Base-by-base conservation (phyloP, 2,113 vertebrate genomes). In the Egretta garzetta region DNA sequence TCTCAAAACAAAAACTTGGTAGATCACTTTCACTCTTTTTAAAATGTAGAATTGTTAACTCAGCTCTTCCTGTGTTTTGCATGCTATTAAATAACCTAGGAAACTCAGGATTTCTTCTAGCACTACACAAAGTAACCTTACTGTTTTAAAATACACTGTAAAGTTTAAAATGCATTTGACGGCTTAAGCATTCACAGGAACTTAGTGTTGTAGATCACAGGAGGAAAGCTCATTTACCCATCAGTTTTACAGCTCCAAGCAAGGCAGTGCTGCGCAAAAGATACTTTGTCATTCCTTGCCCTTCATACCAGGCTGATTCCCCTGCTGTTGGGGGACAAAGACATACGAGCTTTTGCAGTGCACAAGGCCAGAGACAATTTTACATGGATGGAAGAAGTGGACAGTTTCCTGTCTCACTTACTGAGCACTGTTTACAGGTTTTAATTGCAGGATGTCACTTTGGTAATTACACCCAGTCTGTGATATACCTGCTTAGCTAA, bases 131-230 rank as follows among this genome's bases (percentile, higher is more conserved):
- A 86, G 14, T 73, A 79, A 81, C 60, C 28, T 88, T 33, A 74
- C 35, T 41, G 10, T 47, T 80, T 91, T 79, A 92, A 91, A 94
- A 91, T 41, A 75, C 10, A 53, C 49, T 8, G 1, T 86, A 71
- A 93, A 86, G 35, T 87, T 97, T 92, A 92, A 94, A 92, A 95
- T 39, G 30, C 33, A 72, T 94, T 97, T 95, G 83, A 89, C 75
- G 37, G 73, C 7, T 81, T 97, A 95, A 91, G 49, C 53, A 72
- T 75, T 89, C 76, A 60, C n/a, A 86, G 66, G 43, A 70, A 55
- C 56, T 90, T 73, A 11, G 22, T 45, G 66, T 8, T 92, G 92
- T 92, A 94, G 76, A 71, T 96, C 92, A 83, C 72, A 94, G 68
- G 39, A 88, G 80, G 56, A 92, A 93, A 91, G 56, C 60, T 94